A percentile compares a stretch with the other conserved stretches of the same genome.
Evolutionary conservation across 2,113 vertebrate genomes (phyloP).

Genomic region (Lepus americanus): DNA sequence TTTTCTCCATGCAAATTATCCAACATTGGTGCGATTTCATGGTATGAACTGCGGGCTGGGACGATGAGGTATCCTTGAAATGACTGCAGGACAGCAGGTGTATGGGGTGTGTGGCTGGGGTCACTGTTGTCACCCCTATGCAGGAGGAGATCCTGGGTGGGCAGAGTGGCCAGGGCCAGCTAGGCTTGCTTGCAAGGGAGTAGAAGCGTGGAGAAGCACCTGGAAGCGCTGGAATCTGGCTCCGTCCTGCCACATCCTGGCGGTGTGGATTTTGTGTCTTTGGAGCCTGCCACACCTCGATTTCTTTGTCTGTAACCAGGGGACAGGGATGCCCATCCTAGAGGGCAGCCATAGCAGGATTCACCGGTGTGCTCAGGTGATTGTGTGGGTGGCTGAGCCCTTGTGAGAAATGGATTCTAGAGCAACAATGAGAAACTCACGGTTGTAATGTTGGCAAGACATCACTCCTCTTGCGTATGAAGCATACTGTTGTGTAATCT

Average conservation of each 20-base stretch:
- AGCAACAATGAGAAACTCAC: not conserved
- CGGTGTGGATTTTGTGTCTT: not conserved
- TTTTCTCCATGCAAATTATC: slow-evolving; percentile 34
- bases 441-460: not conserved
- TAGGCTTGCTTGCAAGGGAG: not conserved
- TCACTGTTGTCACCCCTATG: too few relatives aligned
- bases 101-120: too few relatives aligned
- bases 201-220: not conserved
- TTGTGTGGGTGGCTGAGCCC: too few relatives aligned
- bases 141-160: not conserved
- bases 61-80: not conserved
- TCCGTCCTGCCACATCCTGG: too few relatives aligned
- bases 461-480: not conserved
- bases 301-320: not conserved
- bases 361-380: not conserved
- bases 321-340: too few relatives aligned
- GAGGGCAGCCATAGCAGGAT: not conserved
- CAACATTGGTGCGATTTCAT: not conserved
- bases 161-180: not conserved
- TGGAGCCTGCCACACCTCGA: not conserved
- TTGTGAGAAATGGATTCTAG: not conserved
- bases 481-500: not conserved
- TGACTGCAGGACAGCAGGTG: too few relatives aligned
- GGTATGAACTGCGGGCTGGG: not conserved
- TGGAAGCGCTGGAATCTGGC: not conserved